Evolutionary conservation across 1,140 invertebrate species (phyloP).

Genomic region (Drosophila serrata): DNA sequence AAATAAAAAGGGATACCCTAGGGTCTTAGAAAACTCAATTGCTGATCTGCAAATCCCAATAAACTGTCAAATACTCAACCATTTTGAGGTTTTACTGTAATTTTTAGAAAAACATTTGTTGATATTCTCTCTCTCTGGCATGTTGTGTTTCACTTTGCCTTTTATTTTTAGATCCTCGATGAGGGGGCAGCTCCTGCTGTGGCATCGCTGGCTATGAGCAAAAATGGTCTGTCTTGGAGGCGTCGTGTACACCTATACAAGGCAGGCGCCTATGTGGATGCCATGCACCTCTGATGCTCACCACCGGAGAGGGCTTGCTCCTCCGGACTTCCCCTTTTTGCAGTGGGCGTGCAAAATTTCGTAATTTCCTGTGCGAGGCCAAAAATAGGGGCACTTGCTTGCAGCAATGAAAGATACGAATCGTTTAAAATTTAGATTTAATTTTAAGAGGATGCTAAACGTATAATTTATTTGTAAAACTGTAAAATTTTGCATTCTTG

Average conservation of each 20-base stretch:
- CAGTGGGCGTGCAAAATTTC: conserved; percentile 65
- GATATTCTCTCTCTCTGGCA: conserved; percentile 24
- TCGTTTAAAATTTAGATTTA: conserved; percentile 54
- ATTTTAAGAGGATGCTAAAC: conserved; percentile 77
- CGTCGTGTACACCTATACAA: conserved; percentile 19
- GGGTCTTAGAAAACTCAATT: neutral
- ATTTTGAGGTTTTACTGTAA: conserved; percentile 4
- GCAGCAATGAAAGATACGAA: conserved; percentile 34
- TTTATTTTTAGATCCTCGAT: conserved; percentile 64
- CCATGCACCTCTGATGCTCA: conserved; percentile 10
- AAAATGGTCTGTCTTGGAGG: conserved; percentile 62
- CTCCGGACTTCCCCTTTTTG: neutral
- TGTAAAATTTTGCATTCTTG: conserved; percentile 76
- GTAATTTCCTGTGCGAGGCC: conserved; percentile 64
- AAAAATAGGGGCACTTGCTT: conserved; percentile 45
- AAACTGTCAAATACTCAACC: neutral
- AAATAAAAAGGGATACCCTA: neutral
- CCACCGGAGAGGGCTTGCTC: neutral
- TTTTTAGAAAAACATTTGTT: conserved; percentile 65
- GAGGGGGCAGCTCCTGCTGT: conserved; percentile 54
- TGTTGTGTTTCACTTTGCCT: conserved; percentile 40
- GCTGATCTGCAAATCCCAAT: neutral
- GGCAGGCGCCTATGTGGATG: conserved; percentile 5
- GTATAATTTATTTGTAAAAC: conserved; percentile 68
- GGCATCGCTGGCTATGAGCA: conserved; percentile 24